These are phyloP conservation scores for Vollenhovia emeryi DNA, from an alignment of 1,140 invertebrate species.

Conservation along the genomic window DNA sequence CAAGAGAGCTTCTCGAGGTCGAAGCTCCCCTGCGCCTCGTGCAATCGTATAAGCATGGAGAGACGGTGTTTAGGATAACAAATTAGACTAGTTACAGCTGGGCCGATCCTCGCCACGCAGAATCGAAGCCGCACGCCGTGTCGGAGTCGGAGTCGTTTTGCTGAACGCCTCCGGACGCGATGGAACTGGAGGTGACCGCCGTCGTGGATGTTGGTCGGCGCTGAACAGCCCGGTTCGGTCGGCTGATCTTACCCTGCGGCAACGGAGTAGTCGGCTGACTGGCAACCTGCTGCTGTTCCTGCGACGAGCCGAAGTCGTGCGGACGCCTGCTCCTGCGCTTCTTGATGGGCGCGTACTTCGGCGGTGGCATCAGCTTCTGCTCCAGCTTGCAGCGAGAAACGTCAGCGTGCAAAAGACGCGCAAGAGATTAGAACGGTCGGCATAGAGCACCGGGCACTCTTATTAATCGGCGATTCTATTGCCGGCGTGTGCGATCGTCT, in stretches of 20 bases:
- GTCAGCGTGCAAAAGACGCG: neutral
- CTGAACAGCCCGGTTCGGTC: slow-evolving; percentile 68
- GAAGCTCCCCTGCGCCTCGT: neutral
- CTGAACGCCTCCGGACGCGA: slow-evolving; percentile 60
- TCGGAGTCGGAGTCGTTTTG: slow-evolving; percentile 90
- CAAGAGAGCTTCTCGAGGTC: neutral
- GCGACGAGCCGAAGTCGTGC: slow-evolving; percentile 84
- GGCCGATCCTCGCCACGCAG: slow-evolving; percentile 87
- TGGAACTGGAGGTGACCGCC: slow-evolving; percentile 70
- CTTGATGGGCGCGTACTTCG: slow-evolving; percentile 88
- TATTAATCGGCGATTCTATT: neutral
- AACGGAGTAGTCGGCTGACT: slow-evolving; percentile 82
- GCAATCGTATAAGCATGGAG: neutral
- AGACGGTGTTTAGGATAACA: neutral
- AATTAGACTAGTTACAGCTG: slow-evolving; percentile 72
- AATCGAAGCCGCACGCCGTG: slow-evolving; percentile 92
- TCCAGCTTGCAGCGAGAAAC: slow-evolving; percentile 72
- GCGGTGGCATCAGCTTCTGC: slow-evolving; percentile 89
- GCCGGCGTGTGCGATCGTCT: neutral
- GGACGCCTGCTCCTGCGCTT: slow-evolving; percentile 88
- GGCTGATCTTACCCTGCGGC: slow-evolving; percentile 75
- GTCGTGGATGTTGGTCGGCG: slow-evolving; percentile 83
- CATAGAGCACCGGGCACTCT: neutral
- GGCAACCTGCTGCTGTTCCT: slow-evolving; percentile 59
- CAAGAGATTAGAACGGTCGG: neutral